A percentile compares a stretch with the other conserved stretches of the same genome.
These are phyloP conservation scores for Parauchenoglanis punctatus DNA, from an alignment of 2,797 vertebrate genomes.

Conservation along the genomic window DNA sequence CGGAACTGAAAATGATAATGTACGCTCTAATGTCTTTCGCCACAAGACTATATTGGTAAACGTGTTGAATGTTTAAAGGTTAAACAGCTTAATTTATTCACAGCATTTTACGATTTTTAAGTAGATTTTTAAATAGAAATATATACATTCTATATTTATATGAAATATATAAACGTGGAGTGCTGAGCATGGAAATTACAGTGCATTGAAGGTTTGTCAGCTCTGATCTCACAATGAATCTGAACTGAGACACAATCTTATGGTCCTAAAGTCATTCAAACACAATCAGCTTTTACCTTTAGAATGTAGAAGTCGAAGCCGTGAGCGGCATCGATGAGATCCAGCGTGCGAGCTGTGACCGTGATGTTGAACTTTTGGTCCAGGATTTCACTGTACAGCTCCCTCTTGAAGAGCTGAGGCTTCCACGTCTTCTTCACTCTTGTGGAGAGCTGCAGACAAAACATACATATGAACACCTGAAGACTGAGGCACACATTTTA, in stretches of 20 bases:
- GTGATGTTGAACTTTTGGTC: constrained; percentile 83
- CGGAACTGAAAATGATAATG: neutral
- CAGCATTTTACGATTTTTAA: neutral
- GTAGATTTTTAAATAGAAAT: neutral
- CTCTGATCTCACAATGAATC: neutral
- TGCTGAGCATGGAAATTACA: neutral
- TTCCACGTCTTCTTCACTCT: constrained; percentile 88
- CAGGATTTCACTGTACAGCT: constrained; percentile 94
- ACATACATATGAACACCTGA: too few relatives aligned
- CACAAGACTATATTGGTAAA: neutral
- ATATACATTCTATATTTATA: neutral
- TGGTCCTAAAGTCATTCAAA: neutral
- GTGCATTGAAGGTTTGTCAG: neutral
- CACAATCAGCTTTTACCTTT: constrained; percentile 70
- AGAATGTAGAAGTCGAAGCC: constrained; percentile 96
- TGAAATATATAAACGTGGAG: too few relatives aligned
- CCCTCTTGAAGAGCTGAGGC: constrained; percentile 84
- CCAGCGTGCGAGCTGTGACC: constrained; percentile 85
- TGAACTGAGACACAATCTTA: neutral
- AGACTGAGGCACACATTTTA: neutral
- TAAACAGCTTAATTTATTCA: neutral
- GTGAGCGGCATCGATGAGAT: constrained; percentile 86
- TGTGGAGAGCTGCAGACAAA: constrained; percentile 73
- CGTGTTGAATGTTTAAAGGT: neutral
- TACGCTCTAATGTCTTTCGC: neutral